Base-by-base conservation (phyloP, 2,113 vertebrate species). In the Hippolais icterina region DNA sequence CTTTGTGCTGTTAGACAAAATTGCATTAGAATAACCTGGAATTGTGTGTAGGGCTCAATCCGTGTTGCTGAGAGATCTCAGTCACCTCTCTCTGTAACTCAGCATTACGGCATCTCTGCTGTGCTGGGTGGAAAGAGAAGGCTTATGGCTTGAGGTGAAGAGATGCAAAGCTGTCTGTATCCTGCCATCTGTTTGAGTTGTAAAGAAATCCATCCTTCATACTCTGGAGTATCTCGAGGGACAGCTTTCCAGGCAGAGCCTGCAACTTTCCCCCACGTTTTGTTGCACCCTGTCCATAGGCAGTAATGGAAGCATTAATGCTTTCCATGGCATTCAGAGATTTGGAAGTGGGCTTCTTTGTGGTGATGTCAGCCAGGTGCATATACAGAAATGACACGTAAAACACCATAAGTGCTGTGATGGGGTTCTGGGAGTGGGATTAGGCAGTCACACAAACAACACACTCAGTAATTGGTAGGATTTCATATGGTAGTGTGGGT, bases 1-100 rank as follows among this genome's bases (percentile, higher is more conserved):
- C 42, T 71, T 90, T 92, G 76, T 90, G 83, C 82, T 64, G 87
- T 93, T 66, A 92, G 75, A 50, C 35, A 28, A 18, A 91, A 96
- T 50, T 54, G 63, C 39, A 1, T 86, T 74, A 33, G 89, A 94
- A 87, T 75, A 82, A 75, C 69, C 91, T 1, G 3, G 79, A 75
- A 71, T 71, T 11, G 1, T 90, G 85, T 90, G 79, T 27, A 86
- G 82, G 76, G 56, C 82, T 83, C 5, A 15, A 4, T 66, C 21
- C 0, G 2, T 80, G 85, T 71, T 86, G 52, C 84, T 77, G 70
- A 66, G 92, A 68, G 63, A 60, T 83, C 63, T 82, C 90, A 56
- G 63, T 83, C 82, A 66, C 64, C 92, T 82, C 72, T 42, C 66
- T 37, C 50, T 79, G 13, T 85, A 88, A 66, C 53, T 83, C 33